A percentile compares a stretch with the other conserved stretches of the same genome.
Evolutionary conservation across 2,113 vertebrate genomes (phyloP).

Genomic region (Scalopus aquaticus): DNA sequence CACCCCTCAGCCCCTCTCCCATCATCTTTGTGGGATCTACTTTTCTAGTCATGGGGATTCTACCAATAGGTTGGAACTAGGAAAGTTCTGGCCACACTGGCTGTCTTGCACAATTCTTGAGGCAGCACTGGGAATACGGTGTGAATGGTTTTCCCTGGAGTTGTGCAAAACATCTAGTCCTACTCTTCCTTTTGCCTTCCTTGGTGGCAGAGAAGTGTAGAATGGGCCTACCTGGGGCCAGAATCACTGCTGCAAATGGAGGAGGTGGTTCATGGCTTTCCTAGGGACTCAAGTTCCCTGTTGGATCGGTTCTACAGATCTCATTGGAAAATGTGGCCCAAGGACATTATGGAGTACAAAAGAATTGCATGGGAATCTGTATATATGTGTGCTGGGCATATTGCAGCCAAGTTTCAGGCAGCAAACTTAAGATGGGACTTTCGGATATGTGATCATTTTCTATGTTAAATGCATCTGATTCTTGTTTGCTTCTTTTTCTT

Average conservation of each 20-base stretch:
- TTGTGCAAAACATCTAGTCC: background rate
- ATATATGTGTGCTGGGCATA: background rate
- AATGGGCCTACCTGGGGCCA: background rate
- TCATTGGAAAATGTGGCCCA: background rate
- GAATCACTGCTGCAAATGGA: background rate
- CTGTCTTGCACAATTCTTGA: background rate
- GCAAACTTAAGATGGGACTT: background rate
- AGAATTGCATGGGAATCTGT: background rate
- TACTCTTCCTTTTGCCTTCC: background rate
- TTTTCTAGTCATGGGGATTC: background rate
- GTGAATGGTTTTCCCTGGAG: background rate
- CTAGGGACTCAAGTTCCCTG: background rate
- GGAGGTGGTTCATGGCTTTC: background rate
- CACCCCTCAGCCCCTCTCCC: background rate
- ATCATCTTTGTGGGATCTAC: background rate
- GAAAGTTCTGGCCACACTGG: background rate
- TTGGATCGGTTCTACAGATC: background rate
- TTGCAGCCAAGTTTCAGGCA: background rate
- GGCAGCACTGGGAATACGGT: background rate
- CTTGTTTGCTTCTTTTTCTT: conserved; percentile 1
- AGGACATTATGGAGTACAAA: background rate
- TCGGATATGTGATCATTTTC: background rate
- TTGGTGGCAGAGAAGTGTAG: background rate
- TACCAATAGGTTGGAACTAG: background rate
- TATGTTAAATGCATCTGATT: background rate